Percentiles rank a stretch among this genome's conserved stretches.
phyloP scores from a whole-genome alignment of 2,113 vertebrate genomes.

The Halichoeres trimaculatus region DNA sequence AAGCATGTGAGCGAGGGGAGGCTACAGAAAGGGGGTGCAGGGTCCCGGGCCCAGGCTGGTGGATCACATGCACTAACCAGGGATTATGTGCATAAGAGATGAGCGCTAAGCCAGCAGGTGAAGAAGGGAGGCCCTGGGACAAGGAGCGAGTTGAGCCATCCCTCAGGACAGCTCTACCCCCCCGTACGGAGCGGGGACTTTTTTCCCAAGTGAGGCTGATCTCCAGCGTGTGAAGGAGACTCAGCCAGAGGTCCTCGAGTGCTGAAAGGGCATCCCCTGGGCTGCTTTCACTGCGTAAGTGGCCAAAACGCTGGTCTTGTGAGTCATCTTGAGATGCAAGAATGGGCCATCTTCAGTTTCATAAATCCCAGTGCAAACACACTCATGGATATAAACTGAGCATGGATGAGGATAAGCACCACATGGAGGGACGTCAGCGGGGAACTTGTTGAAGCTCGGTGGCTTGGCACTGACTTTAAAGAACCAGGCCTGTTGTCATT shows the following conservation, averaged over 20 bases:
- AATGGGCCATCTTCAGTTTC: conserved; percentile 88
- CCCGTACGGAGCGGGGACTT: conserved; percentile 62
- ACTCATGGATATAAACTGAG: conserved; percentile 68
- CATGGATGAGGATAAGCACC: conserved; percentile 48
- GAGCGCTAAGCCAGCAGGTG: conserved; percentile 91
- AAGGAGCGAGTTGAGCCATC: conserved; percentile 79
- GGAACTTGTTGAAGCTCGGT: conserved; percentile 12
- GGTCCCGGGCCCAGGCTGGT: conserved; percentile 59
- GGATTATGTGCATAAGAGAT: conserved; percentile 96
- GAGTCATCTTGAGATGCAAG: conserved; percentile 89
- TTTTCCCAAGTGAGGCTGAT: conserved; percentile 80
- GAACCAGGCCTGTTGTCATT: neutral
- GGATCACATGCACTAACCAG: conserved; percentile 82
- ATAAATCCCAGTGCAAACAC: conserved; percentile 78
- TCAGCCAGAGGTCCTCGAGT: conserved; percentile 82
- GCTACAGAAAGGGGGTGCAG: conserved; percentile 20
- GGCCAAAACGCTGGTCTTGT: conserved; percentile 88
- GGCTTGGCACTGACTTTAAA: neutral
- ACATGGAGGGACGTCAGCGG: conserved; percentile 40
- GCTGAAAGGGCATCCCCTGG: conserved; percentile 85
- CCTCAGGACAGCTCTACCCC: conserved; percentile 84
- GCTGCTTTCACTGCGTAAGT: conserved; percentile 88
- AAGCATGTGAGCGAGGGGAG: conserved; percentile 74
- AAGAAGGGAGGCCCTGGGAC: conserved; percentile 83
- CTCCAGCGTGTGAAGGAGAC: conserved; percentile 79